Conservation (phyloP, 1,140 invertebrate species). For the Amphibalanus amphitrite region DNA sequence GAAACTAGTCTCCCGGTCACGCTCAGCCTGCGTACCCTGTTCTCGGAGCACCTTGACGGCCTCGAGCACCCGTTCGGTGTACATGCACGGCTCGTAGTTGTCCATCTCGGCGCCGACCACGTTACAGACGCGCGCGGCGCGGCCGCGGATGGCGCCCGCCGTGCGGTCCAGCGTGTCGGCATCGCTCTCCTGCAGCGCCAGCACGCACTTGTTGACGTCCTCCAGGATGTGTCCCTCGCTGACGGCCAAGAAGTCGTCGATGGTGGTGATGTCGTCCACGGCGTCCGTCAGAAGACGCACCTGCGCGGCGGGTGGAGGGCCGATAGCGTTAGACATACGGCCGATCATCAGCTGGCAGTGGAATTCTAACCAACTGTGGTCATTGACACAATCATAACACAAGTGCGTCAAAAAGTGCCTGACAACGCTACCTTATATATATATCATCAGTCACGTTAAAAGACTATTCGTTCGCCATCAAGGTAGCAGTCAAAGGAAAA, state of each 20-base stretch:
- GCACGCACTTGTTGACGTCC: slow-evolving; percentile 96
- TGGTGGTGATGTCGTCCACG: slow-evolving; percentile 96
- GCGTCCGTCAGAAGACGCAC: slow-evolving; percentile 89
- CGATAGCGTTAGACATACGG: too few species aligned
- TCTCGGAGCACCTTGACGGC: slow-evolving; percentile 80
- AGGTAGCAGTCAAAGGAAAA: too few species aligned
- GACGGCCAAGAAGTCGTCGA: slow-evolving; percentile 96
- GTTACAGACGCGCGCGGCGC: slow-evolving; percentile 81
- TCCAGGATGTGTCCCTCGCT: slow-evolving; percentile 97
- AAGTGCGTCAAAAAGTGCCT: too few species aligned
- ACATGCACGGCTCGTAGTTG: slow-evolving; percentile 87
- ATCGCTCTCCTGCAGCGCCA: slow-evolving; percentile 83
- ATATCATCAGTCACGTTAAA: too few species aligned
- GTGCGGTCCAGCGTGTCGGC: slow-evolving; percentile 79
- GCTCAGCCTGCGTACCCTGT: slow-evolving; percentile 63
- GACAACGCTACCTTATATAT: too few species aligned
- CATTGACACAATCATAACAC: too few species aligned
- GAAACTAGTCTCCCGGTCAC: too few species aligned
- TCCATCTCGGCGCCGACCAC: slow-evolving; percentile 98
- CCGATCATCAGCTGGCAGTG: too few species aligned
- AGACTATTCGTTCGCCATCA: too few species aligned
- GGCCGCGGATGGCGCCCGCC: slow-evolving; percentile 83
- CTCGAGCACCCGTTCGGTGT: slow-evolving; percentile 84
- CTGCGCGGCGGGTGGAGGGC: too few species aligned
- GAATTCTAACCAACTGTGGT: too few species aligned